Conservation (phyloP, 1,140 invertebrate species). For the Manduca sexta region DNA sequence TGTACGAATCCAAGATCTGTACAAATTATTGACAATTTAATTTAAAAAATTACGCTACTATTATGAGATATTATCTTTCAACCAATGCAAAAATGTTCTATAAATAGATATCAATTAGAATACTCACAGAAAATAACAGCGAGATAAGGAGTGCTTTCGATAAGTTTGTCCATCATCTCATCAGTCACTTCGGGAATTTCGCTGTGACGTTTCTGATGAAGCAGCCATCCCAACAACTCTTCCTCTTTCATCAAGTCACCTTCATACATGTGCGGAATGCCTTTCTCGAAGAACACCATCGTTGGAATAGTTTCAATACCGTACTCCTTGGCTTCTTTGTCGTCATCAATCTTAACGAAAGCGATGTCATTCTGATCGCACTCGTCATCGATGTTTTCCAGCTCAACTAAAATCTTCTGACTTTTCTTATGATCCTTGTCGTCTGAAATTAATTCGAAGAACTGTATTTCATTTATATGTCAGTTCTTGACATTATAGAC, state of each 20-base stretch:
- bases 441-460: constrained; percentile 77
- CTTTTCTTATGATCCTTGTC: constrained; percentile 94
- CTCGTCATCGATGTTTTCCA: constrained; percentile 96
- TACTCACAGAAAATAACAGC: constrained; percentile 91
- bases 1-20: no score
- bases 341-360: constrained; percentile 94
- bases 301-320: constrained; percentile 87
- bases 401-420: constrained; percentile 87
- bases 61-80: not conserved
- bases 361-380: constrained; percentile 94
- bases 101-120: constrained; percentile 4
- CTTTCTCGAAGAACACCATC: constrained; percentile 90
- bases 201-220: constrained; percentile 91
- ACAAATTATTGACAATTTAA: no score
- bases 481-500: constrained; percentile 42
- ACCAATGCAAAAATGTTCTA: not conserved
- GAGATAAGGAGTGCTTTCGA: constrained; percentile 84
- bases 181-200: constrained; percentile 95
- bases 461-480: constrained; percentile 66
- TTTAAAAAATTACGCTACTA: no score
- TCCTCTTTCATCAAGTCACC: constrained; percentile 95
- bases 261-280: constrained; percentile 91
- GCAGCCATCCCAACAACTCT: constrained; percentile 89
- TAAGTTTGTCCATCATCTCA: constrained; percentile 95
- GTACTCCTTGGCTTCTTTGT: constrained; percentile 91